Percentiles rank a stretch among this genome's conserved stretches.
Conservation (phyloP, 1,140 invertebrate species). For the Hesperophylax magnus region DNA sequence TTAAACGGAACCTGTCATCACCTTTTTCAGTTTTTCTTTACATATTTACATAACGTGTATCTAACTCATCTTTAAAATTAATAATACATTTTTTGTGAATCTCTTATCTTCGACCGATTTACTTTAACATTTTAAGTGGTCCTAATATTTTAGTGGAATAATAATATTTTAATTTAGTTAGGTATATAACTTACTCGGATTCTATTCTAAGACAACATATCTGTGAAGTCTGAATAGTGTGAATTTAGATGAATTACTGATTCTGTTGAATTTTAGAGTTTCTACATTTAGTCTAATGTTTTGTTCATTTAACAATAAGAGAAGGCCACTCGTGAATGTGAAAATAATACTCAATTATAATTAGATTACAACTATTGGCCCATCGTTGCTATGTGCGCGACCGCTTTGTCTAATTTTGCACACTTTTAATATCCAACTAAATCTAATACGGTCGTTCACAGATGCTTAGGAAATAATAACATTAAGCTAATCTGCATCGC, state of each 20-base stretch:
- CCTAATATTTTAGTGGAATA: no score
- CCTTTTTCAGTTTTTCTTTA: slow-evolving; percentile 34
- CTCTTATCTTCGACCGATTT: slow-evolving; percentile 31
- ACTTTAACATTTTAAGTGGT: slow-evolving; percentile 1
- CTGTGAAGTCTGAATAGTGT: no score
- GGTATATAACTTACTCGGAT: no score
- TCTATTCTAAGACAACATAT: no score
- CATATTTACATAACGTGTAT: slow-evolving; percentile 47
- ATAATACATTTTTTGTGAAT: slow-evolving; percentile 48
- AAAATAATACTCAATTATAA: slow-evolving; percentile 57
- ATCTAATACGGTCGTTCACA: slow-evolving; percentile 42
- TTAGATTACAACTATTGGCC: slow-evolving; percentile 70
- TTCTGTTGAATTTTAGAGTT: no score
- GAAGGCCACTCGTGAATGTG: slow-evolving; percentile 53
- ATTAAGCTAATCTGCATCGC: slow-evolving; percentile 3
- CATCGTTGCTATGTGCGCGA: slow-evolving; percentile 72
- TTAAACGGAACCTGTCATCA: slow-evolving; percentile 10
- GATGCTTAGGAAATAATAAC: slow-evolving; percentile 30
- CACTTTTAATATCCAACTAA: slow-evolving; percentile 50
- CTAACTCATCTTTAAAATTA: slow-evolving; percentile 40
- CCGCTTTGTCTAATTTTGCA: slow-evolving; percentile 69
- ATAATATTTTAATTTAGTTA: no score
- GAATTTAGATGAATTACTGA: no score
- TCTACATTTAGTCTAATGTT: no score
- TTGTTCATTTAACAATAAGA: slow-evolving; percentile 10